phyloP scores from a whole-genome alignment of 2,888 invertebrate species.

The Biston stratarius region DNA sequence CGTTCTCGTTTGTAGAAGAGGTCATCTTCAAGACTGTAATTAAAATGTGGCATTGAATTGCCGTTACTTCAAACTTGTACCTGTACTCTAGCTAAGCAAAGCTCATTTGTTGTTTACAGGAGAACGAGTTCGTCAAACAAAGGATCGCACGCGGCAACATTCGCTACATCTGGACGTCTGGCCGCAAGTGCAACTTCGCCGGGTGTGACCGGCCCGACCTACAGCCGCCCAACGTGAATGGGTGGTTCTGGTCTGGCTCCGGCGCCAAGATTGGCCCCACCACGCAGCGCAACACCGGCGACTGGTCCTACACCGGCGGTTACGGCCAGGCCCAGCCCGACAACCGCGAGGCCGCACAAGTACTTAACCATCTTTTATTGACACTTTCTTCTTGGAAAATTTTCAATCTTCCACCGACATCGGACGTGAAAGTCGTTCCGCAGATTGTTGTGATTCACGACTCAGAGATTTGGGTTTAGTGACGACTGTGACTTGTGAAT shows the following conservation, averaged over 20 bases:
- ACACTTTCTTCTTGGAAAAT: conserved; percentile 47
- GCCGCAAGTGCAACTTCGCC: conserved; percentile 96
- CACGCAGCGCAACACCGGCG: conserved; percentile 94
- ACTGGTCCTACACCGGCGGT: conserved; percentile 96
- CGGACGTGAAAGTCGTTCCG: conserved; percentile 57
- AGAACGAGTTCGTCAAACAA: conserved; percentile 96
- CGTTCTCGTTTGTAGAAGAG: background rate
- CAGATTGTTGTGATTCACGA: conserved; percentile 52
- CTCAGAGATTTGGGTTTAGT: conserved; percentile 36
- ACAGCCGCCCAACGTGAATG: conserved; percentile 94
- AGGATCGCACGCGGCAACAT: conserved; percentile 92
- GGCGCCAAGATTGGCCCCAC: conserved; percentile 96
- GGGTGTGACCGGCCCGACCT: conserved; percentile 94
- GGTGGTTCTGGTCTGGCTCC: conserved; percentile 98
- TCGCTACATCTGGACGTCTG: conserved; percentile 96
- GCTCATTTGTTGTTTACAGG: conserved; percentile 65
- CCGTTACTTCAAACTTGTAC: too few species aligned
- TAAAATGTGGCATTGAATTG: background rate
- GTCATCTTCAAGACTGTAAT: background rate
- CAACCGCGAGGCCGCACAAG: conserved; percentile 96
- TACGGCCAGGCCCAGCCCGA: conserved; percentile 95
- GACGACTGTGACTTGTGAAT: conserved; percentile 13
- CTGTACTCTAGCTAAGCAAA: background rate
- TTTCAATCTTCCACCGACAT: conserved; percentile 43
- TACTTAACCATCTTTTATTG: conserved; percentile 59